Conservation (phyloP, 2,888 invertebrate species). For the Brachylomia viminalis region DNA sequence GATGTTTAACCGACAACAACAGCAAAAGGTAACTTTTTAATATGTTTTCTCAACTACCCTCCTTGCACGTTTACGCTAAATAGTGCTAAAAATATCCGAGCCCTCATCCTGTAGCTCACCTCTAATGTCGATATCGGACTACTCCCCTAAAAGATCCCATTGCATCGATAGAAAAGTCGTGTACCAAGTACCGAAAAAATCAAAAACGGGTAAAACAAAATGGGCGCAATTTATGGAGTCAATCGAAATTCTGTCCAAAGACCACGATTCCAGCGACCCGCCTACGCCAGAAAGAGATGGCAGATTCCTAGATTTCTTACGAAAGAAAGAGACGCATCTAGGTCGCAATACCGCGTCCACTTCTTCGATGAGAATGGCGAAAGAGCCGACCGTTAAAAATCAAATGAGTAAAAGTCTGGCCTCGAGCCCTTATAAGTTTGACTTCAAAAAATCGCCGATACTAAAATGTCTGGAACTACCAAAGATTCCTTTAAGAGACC, state of each 20-base stretch:
- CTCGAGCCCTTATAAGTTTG: conserved; percentile 77
- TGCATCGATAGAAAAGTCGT: conserved; percentile 45
- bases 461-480: conserved; percentile 81
- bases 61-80: conserved; percentile 39
- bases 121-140: conserved; percentile 79
- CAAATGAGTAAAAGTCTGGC: conserved; percentile 77
- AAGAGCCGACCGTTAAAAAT: conserved; percentile 55
- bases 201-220: conserved; percentile 68
- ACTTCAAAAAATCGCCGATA: conserved; percentile 74
- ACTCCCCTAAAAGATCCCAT: conserved; percentile 71
- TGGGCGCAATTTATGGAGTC: conserved; percentile 82
- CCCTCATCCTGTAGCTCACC: conserved; percentile 73
- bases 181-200: conserved; percentile 49
- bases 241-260: conserved; percentile 74
- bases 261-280: conserved; percentile 76
- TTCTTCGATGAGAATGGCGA: conserved; percentile 67
- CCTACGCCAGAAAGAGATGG: conserved; percentile 72
- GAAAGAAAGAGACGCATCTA: conserved; percentile 71
- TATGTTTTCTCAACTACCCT: conserved; percentile 35
- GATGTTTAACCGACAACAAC: conserved; percentile 2
- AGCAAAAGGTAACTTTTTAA: conserved; percentile 50
- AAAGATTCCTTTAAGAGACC: conserved; percentile 71
- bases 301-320: conserved; percentile 75
- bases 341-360: conserved; percentile 68
- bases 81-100: conserved; percentile 67